Evolutionary conservation across 2,797 vertebrate genomes (phyloP).

Genomic region (Steatocranus sp.): DNA sequence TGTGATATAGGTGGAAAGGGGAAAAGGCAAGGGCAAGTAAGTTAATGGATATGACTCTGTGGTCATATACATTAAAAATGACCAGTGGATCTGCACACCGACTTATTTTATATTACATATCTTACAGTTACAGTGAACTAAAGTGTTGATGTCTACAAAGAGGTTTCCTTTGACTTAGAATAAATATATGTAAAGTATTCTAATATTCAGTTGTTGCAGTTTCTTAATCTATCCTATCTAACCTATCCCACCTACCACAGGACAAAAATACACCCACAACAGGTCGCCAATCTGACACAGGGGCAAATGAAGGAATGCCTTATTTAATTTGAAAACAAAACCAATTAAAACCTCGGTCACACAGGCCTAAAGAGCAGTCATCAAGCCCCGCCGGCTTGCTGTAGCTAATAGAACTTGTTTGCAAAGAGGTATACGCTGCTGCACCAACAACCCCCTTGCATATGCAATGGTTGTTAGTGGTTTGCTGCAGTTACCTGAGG

Average conservation of each 20-base stretch:
- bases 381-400: background rate
- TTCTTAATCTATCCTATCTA: background rate
- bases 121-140: background rate
- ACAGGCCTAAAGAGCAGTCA: background rate
- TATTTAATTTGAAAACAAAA: background rate
- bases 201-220: background rate
- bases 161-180: background rate
- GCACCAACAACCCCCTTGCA: background rate
- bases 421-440: background rate
- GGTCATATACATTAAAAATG: background rate
- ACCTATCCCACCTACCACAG: background rate
- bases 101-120: background rate
- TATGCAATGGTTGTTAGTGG: background rate
- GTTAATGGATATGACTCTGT: background rate
- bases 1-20: background rate
- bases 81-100: background rate
- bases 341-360: background rate
- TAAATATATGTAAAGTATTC: background rate
- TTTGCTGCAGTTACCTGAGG: background rate
- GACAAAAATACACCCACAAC: background rate
- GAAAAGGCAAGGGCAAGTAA: background rate
- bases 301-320: background rate
- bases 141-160: background rate
- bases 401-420: background rate
- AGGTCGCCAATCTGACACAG: background rate